These are phyloP conservation scores for Villa cingulata DNA, from an alignment of 2,888 invertebrate species.

Conservation along the genomic window DNA sequence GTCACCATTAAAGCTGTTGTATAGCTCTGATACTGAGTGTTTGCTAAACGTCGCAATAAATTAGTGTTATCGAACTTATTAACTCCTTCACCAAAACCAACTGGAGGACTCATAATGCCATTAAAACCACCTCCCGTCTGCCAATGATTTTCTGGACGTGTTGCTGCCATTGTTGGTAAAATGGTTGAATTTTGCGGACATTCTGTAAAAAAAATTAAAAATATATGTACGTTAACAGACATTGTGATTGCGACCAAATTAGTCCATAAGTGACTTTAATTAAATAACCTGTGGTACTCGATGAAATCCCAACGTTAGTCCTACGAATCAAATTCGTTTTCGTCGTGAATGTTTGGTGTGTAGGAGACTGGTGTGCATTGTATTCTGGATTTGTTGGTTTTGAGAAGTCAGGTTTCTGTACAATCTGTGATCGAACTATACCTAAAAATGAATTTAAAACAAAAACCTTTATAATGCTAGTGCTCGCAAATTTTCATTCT, in stretches of 20 bases:
- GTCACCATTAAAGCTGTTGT: slow-evolving; percentile 80
- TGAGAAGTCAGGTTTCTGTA: slow-evolving; percentile 50
- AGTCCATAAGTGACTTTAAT: not conserved
- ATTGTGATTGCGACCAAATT: not conserved
- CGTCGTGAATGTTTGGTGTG: slow-evolving; percentile 19
- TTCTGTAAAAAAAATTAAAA: slow-evolving; percentile 32
- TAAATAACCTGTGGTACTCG: slow-evolving; percentile 28
- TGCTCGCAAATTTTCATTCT: too few relatives aligned
- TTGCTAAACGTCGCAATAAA: slow-evolving; percentile 57
- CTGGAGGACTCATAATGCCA: slow-evolving; percentile 2
- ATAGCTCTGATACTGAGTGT: slow-evolving; percentile 73
- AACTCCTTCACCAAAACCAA: slow-evolving; percentile 1
- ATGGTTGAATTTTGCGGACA: slow-evolving; percentile 54
- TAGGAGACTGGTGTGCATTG: slow-evolving; percentile 11
- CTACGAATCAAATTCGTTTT: slow-evolving; percentile 32
- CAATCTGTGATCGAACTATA: slow-evolving; percentile 59
- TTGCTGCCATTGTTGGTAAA: slow-evolving; percentile 28
- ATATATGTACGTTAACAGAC: not conserved
- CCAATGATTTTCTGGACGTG: slow-evolving; percentile 19
- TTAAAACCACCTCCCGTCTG: slow-evolving; percentile 11
- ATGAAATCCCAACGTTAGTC: slow-evolving; percentile 34
- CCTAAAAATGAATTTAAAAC: slow-evolving; percentile 36
- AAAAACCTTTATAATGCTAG: not conserved
- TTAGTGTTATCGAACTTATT: slow-evolving; percentile 48
- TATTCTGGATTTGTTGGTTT: slow-evolving; percentile 37